Evolutionary conservation across 2,797 vertebrate genomes (phyloP).

Genomic region (Enteromius argenteus): DNA sequence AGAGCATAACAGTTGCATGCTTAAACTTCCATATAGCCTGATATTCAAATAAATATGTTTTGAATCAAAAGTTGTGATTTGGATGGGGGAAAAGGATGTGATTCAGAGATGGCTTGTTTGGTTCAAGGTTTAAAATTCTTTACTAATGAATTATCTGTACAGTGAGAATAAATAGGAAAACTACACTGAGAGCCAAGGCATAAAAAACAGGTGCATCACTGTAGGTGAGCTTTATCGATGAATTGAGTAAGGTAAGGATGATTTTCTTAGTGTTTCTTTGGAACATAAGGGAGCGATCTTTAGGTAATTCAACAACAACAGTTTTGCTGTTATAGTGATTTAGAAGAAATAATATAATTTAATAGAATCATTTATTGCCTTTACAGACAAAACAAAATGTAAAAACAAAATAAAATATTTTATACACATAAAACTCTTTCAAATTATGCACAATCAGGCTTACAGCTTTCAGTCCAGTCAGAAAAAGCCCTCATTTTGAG

Average conservation of each 20-base stretch:
- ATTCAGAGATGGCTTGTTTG: not conserved
- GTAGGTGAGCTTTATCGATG: not conserved
- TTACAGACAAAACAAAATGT: not conserved
- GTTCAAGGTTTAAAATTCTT: not conserved
- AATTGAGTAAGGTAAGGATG: not conserved
- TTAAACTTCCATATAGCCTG: not conserved
- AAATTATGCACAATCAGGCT: not conserved
- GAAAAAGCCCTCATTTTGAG: not conserved
- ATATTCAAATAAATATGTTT: not conserved
- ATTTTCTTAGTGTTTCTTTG: not conserved
- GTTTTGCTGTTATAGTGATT: not conserved
- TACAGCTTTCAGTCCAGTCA: not conserved
- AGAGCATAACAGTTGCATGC: not conserved
- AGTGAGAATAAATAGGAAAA: not conserved
- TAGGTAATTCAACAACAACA: slow-evolving; percentile 7
- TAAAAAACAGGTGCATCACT: not conserved
- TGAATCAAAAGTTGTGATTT: not conserved
- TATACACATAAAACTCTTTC: not conserved
- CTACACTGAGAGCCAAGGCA: not conserved
- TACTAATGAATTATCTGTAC: not conserved
- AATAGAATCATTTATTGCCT: not conserved
- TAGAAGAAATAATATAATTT: not conserved
- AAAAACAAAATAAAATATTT: not conserved
- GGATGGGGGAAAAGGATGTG: no score
- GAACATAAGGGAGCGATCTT: not conserved